A percentile compares a stretch with the other conserved stretches of the same genome.
These are phyloP conservation scores for Mesocricetus auratus DNA, from an alignment of 2,113 vertebrate species.

Conservation along the genomic window DNA sequence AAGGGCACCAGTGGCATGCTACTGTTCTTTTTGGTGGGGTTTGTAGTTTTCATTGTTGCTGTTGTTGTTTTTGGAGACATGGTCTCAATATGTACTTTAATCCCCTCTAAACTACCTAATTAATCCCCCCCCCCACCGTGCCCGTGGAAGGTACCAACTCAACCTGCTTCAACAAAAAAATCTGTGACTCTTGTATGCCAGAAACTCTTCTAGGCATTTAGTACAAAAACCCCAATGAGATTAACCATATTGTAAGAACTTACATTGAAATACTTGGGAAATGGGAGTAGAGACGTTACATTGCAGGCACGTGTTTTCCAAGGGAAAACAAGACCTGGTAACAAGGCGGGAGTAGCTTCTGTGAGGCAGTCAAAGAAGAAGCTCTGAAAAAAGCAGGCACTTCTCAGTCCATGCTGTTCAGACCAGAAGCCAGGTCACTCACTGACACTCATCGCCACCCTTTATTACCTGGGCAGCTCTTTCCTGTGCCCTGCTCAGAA, in stretches of 20 bases:
- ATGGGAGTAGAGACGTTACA: conserved; percentile 10
- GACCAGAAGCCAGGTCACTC: conserved; percentile 4
- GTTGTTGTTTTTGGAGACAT: neutral
- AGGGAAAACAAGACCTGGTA: conserved; percentile 45
- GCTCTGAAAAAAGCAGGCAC: neutral
- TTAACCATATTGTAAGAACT: conserved; percentile 26
- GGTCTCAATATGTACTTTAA: neutral
- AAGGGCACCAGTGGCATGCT: neutral
- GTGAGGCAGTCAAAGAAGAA: neutral
- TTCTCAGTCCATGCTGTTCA: neutral
- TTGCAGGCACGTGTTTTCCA: conserved; percentile 1
- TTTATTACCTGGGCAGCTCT: conserved; percentile 49
- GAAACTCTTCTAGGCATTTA: conserved; percentile 14
- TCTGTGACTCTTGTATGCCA: neutral
- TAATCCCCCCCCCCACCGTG: too few species aligned
- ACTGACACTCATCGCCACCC: neutral
- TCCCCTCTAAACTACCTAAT: conserved; percentile 21
- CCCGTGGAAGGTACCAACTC: neutral
- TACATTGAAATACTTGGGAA: conserved; percentile 9
- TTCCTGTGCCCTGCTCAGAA: conserved; percentile 54
- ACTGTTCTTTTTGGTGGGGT: neutral
- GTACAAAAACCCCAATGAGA: neutral
- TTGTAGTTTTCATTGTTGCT: neutral
- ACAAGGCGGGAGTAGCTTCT: neutral
- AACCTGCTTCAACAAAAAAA: neutral